These are phyloP conservation scores for Podargus strigoides DNA, from an alignment of 2,797 vertebrate species.

Conservation along the genomic window DNA sequence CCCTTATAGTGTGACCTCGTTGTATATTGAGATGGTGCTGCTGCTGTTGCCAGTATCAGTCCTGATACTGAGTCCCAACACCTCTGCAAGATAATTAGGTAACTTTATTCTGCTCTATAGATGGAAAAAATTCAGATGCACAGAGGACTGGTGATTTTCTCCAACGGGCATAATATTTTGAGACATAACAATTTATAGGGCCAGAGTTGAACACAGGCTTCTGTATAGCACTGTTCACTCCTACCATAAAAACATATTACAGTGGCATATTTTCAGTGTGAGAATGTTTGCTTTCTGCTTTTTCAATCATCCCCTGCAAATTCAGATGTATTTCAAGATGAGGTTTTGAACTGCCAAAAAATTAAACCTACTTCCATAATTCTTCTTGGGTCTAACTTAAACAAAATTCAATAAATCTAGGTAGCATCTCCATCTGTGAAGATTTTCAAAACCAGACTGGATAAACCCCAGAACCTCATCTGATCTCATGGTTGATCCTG, in stretches of 20 bases:
- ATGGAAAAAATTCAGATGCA: not conserved
- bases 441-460: not conserved
- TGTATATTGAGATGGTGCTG: not conserved
- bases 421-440: not conserved
- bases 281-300: not conserved
- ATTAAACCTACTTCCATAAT: not conserved
- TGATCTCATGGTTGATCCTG: not conserved
- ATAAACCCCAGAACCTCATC: not conserved
- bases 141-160: not conserved
- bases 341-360: not conserved
- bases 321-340: not conserved
- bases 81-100: slow-evolving; percentile 8
- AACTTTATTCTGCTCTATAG: not conserved
- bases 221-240: not conserved
- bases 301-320: not conserved
- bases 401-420: not conserved
- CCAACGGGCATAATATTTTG: not conserved
- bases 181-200: not conserved
- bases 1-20: not conserved
- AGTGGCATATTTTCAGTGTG: not conserved
- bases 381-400: not conserved
- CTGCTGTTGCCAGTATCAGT: not conserved
- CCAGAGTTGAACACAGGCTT: not conserved
- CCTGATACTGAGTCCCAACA: slow-evolving; percentile 2
- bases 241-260: not conserved